Evolutionary conservation across 2,888 invertebrate genomes (phyloP).

Genomic region (Ferdinandea cuprea): DNA sequence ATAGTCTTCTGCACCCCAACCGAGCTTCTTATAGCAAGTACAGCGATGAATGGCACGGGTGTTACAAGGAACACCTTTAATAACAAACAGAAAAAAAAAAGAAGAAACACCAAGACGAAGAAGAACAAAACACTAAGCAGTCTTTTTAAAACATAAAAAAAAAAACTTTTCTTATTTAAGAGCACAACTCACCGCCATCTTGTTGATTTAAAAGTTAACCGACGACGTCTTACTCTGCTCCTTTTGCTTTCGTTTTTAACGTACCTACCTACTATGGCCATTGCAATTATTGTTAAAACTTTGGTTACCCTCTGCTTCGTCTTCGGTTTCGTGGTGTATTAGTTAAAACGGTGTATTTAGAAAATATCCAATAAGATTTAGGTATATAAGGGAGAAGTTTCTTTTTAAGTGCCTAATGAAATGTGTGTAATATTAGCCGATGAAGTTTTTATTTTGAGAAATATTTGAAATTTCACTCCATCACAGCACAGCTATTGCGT

Average conservation of each 20-base stretch:
- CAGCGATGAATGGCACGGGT: constrained; percentile 47
- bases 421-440: constrained; percentile 46
- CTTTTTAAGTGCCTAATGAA: constrained; percentile 62
- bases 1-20: constrained; percentile 57
- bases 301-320: constrained; percentile 19
- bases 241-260: not conserved
- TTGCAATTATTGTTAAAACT: constrained; percentile 71
- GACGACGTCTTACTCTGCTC: constrained; percentile 7
- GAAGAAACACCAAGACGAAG: not conserved
- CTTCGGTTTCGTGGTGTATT: constrained; percentile 27
- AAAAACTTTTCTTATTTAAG: constrained; percentile 69
- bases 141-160: constrained; percentile 24
- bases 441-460: constrained; percentile 40
- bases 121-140: constrained; percentile 40
- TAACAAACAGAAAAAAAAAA: constrained; percentile 9
- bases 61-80: constrained; percentile 58
- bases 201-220: constrained; percentile 73
- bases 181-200: constrained; percentile 71
- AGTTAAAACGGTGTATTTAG: constrained; percentile 46
- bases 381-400: constrained; percentile 57
- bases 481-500: not conserved
- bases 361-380: constrained; percentile 58
- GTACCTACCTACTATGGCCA: constrained; percentile 14
- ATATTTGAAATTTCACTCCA: constrained; percentile 26
- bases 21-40: constrained; percentile 17